Conservation (phyloP, 2,888 invertebrate species). For the Carcina quercana region DNA sequence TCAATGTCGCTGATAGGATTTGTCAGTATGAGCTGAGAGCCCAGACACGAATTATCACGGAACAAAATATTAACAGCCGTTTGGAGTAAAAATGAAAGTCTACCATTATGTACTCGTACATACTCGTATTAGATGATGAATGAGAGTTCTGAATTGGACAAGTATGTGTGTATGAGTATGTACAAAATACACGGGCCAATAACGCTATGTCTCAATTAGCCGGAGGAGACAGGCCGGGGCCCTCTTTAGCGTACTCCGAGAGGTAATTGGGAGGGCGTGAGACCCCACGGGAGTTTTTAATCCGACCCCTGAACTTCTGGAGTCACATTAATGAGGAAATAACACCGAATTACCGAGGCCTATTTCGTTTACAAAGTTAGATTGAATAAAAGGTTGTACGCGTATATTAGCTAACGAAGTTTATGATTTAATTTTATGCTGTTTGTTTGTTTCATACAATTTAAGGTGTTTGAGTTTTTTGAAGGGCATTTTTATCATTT, state of each 20-base stretch:
- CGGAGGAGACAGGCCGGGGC: slow-evolving; percentile 25
- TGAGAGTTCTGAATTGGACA: too few species aligned
- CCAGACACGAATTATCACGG: too few species aligned
- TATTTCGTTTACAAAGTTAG: slow-evolving; percentile 53
- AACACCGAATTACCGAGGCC: slow-evolving; percentile 56
- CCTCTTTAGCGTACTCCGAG: slow-evolving; percentile 26
- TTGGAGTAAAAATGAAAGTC: too few species aligned
- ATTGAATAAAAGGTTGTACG: slow-evolving; percentile 65
- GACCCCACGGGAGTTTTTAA: slow-evolving; percentile 62
- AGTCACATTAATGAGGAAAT: slow-evolving; percentile 65
- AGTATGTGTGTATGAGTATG: not conserved
- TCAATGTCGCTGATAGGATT: too few species aligned
- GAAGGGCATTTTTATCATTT: too few species aligned
- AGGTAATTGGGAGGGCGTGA: slow-evolving; percentile 47
- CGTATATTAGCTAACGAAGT: slow-evolving; percentile 46
- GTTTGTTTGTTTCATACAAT: too few species aligned
- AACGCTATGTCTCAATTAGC: slow-evolving; percentile 33
- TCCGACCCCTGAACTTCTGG: slow-evolving; percentile 48
- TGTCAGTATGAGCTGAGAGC: too few species aligned
- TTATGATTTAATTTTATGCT: slow-evolving; percentile 56
- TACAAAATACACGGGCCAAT: too few species aligned
- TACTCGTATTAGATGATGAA: too few species aligned
- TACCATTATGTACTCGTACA: too few species aligned
- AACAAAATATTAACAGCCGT: too few species aligned
- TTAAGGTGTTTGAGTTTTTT: too few species aligned